Evolutionary conservation across 2,888 invertebrate species (phyloP).

Genomic region (Sarcophaga subvicina): DNA sequence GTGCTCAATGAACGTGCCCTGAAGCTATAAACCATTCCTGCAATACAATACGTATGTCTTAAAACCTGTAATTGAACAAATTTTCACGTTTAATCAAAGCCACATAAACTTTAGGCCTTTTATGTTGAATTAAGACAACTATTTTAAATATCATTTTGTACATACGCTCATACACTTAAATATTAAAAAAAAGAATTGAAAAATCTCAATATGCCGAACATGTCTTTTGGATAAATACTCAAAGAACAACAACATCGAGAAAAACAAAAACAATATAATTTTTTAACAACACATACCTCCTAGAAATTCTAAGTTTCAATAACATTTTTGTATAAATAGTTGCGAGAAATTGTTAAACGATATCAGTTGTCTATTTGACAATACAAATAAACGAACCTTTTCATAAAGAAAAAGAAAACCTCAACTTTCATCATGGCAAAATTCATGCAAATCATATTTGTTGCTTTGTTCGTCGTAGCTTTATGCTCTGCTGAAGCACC

Average conservation of each 20-base stretch:
- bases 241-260: conserved; percentile 46
- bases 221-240: conserved; percentile 48
- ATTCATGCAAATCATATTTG: conserved; percentile 72
- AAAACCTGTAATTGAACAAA: neutral
- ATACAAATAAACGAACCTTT: conserved; percentile 33
- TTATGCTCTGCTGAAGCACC: conserved; percentile 72
- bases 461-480: conserved; percentile 67
- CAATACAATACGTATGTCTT: neutral
- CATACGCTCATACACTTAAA: neutral
- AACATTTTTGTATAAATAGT: conserved; percentile 61
- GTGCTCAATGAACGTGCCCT: conserved; percentile 48
- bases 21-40: conserved; percentile 22
- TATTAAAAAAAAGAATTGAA: neutral
- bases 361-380: conserved; percentile 64
- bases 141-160: conserved; percentile 8
- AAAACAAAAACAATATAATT: conserved; percentile 22
- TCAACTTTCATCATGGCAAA: conserved; percentile 73
- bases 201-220: conserved; percentile 59
- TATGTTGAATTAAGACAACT: conserved; percentile 4
- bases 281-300: conserved; percentile 27
- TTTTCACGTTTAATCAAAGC: conserved; percentile 25
- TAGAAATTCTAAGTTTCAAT: conserved; percentile 52
- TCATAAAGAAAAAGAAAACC: neutral
- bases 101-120: conserved; percentile 44
- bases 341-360: conserved; percentile 3